Conservation (phyloP, 2,113 vertebrate species). For the Speoplatyrhinus poulsoni region DNA sequence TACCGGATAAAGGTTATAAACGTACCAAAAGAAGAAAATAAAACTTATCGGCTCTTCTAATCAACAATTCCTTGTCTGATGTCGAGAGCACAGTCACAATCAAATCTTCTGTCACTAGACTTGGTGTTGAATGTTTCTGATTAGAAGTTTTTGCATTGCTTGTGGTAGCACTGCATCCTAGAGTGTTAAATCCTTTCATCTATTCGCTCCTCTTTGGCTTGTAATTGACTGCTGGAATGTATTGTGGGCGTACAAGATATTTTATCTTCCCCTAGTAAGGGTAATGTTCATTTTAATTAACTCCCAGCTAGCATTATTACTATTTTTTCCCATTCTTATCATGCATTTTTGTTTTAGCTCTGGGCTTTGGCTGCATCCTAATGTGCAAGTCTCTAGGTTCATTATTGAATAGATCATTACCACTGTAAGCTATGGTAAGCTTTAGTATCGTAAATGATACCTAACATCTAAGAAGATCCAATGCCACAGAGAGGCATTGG, state of each 20-base stretch:
- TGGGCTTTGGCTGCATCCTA: background rate
- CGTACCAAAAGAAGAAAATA: slow-evolving; percentile 50
- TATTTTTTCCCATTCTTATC: slow-evolving; percentile 9
- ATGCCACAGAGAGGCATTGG: too few relatives aligned
- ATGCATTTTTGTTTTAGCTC: slow-evolving; percentile 16
- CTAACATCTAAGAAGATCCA: background rate
- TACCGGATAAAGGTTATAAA: slow-evolving; percentile 35
- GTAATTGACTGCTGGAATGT: slow-evolving; percentile 32
- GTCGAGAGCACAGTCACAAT: slow-evolving; percentile 35
- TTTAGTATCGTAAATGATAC: slow-evolving; percentile 6
- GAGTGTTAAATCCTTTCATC: slow-evolving; percentile 27
- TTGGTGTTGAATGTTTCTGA: slow-evolving; percentile 46
- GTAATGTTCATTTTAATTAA: slow-evolving; percentile 41
- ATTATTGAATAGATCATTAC: slow-evolving; percentile 6
- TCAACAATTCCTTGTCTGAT: slow-evolving; percentile 41
- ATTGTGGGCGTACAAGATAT: slow-evolving; percentile 12
- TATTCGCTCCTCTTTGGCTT: slow-evolving; percentile 39
- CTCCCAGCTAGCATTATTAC: slow-evolving; percentile 4
- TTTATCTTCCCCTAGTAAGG: background rate
- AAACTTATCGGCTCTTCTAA: slow-evolving; percentile 37
- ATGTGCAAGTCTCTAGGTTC: slow-evolving; percentile 10
- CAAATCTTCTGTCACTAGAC: slow-evolving; percentile 33
- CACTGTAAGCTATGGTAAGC: background rate
- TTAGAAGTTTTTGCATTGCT: slow-evolving; percentile 46
- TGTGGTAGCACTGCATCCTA: slow-evolving; percentile 16